phyloP scores from a whole-genome alignment of 2,113 vertebrate species.

The Excalfactoria chinensis region DNA sequence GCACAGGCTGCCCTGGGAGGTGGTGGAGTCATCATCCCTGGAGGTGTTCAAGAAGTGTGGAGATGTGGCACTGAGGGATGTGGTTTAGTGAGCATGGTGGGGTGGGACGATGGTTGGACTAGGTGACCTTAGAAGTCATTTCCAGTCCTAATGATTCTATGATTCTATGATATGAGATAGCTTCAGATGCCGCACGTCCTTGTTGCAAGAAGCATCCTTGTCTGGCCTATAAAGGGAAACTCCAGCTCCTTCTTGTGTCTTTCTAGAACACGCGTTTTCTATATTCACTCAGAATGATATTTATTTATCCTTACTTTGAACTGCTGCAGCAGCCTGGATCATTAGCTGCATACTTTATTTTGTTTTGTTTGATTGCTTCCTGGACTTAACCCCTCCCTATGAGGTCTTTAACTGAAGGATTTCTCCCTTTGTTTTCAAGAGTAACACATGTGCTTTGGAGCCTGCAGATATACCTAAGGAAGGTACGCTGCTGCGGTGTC shows the following conservation, averaged over 20 bases:
- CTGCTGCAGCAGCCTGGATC: not conserved
- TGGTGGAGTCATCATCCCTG: no score
- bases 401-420: not conserved
- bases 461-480: not conserved
- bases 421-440: not conserved
- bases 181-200: not conserved
- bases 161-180: not conserved
- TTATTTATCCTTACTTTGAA: not conserved
- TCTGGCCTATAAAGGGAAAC: not conserved
- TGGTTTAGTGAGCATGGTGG: no score
- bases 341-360: not conserved
- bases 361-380: not conserved
- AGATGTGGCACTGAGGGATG: no score
- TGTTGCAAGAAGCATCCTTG: not conserved
- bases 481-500: not conserved
- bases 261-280: not conserved
- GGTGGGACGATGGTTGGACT: no score
- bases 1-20: no score
- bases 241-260: not conserved
- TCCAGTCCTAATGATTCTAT: no score
- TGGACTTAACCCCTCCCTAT: not conserved
- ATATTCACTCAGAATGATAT: not conserved
- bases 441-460: fast-evolving
- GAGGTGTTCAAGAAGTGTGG: no score
- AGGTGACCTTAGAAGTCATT: no score